Base-by-base conservation (phyloP, 2,888 invertebrate species). In the Acheta domesticus region DNA sequence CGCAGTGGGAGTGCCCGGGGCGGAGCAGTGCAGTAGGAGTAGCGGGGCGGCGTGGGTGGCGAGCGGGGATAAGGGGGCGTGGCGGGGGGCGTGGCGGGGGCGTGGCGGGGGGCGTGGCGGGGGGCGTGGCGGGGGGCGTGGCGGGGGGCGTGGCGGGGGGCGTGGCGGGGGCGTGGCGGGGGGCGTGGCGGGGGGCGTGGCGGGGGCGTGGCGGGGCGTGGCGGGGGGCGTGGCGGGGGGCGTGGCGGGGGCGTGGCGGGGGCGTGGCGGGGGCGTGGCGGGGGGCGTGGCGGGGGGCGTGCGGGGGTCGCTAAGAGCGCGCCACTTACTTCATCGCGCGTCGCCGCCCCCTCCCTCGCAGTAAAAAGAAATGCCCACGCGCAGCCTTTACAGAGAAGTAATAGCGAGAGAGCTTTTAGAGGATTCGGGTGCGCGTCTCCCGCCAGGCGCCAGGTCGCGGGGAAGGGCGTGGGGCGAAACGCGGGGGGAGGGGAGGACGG, bases 331-430 rank as follows among this genome's bases (percentile, higher is more conserved):
- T 62, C 62, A 62, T 62, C 62, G 62, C 62, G 62, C 16, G 14
- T 14, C 62, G n/a, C 14, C 62, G 8, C 62, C 16, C n/a, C 62
- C n/a, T 12, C 1, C 16, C 8, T 62, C 11, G 62, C 62, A 62
- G 62, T 62, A 62, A 62, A 62, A 62, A 62, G 62, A 62, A 62
- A 62, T 62, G 16, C 62, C 62, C 62, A n/a, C 62, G 14, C 62
- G 62, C 62, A 19, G 62, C 62, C 62, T 62, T 62, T 62, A 62
- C 62, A 62, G 62, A 62, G 62, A 62, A 62, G 62, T 62, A 62
- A 62, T 62, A 62, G 62, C 62, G 62, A 62, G 62, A 62, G 62
- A 62, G 62, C 62, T 62, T 62, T 62, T 62, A 62, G 62, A 62
- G 62, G 62, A 62, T 19, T 62, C 62, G 16, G n/a, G 16, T 62